Conservation (phyloP, 1,140 invertebrate species). For the Drosophila mauritiana region DNA sequence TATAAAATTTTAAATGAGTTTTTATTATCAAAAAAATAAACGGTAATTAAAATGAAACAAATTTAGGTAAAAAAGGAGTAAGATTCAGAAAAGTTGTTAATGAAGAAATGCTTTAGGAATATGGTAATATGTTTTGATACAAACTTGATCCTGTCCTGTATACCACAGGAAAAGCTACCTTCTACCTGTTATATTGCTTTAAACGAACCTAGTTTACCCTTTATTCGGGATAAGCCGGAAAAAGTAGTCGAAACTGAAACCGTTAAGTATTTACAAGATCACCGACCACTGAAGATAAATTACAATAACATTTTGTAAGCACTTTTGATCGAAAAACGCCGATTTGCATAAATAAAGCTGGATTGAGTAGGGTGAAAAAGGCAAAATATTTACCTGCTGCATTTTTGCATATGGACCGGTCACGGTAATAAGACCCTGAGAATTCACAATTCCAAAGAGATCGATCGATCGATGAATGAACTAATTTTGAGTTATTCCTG, state of each 20-base stretch:
- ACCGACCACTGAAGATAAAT: conserved; percentile 3
- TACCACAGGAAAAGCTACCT: too few species aligned
- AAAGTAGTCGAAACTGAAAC: conserved; percentile 1
- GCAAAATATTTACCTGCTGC: conserved; percentile 42
- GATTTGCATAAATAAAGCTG: conserved; percentile 1
- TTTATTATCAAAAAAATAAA: neutral
- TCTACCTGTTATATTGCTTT: too few species aligned
- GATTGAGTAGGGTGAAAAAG: conserved; percentile 2
- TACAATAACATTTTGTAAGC: conserved; percentile 53
- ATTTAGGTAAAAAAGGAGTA: too few species aligned
- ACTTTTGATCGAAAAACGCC: neutral
- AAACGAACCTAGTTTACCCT: too few species aligned
- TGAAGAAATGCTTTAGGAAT: too few species aligned
- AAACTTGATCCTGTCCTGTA: too few species aligned
- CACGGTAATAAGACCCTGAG: conserved; percentile 61
- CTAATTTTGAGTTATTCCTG: conserved; percentile 76
- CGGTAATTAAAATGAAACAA: too few species aligned
- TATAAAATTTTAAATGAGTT: conserved; percentile 24
- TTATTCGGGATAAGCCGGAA: too few species aligned
- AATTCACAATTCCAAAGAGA: conserved; percentile 65
- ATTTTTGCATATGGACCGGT: conserved; percentile 47
- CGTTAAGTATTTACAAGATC: conserved; percentile 35
- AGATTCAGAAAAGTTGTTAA: too few species aligned
- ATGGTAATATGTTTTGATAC: too few species aligned
- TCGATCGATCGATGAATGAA: conserved; percentile 68